Conservation (phyloP, 2,113 vertebrate species). For the Platichthys stellatus region DNA sequence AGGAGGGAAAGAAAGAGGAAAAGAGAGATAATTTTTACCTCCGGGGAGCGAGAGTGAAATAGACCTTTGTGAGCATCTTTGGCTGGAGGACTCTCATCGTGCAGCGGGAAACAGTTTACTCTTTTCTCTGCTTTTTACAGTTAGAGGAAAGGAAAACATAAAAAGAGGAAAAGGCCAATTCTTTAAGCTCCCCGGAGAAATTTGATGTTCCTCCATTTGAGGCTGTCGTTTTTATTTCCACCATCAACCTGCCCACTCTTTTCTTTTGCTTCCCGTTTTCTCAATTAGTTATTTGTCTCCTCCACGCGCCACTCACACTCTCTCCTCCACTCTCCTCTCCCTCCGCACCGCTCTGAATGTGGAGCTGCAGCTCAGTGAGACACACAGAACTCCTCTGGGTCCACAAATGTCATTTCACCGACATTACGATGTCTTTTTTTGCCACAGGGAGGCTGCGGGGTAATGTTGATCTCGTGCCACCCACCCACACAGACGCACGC, state of each 20-base stretch:
- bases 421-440: conserved; percentile 51
- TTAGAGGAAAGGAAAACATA: conserved; percentile 14
- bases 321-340: not conserved
- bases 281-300: conserved; percentile 13
- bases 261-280: conserved; percentile 6
- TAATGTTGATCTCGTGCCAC: conserved; percentile 51
- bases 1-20: conserved; percentile 23
- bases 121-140: conserved; percentile 25
- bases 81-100: conserved; percentile 39
- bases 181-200: conserved; percentile 30
- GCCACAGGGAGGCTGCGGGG: conserved; percentile 53
- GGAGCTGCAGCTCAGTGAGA: conserved; percentile 27
- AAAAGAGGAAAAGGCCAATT: conserved; percentile 34
- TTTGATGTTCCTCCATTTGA: conserved; percentile 46
- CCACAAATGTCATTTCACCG: conserved; percentile 64
- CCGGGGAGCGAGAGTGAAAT: conserved; percentile 43
- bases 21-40: conserved; percentile 43
- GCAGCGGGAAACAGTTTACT: conserved; percentile 34
- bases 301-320: not conserved
- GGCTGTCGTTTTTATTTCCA: conserved; percentile 33
- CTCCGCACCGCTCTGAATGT: conserved; percentile 24
- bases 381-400: conserved; percentile 43
- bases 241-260: conserved; percentile 27
- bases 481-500: conserved; percentile 20
- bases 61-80: conserved; percentile 51